Evolutionary conservation across 2,888 invertebrate genomes (phyloP).

Genomic region (Oegoconia quadripuncta): DNA sequence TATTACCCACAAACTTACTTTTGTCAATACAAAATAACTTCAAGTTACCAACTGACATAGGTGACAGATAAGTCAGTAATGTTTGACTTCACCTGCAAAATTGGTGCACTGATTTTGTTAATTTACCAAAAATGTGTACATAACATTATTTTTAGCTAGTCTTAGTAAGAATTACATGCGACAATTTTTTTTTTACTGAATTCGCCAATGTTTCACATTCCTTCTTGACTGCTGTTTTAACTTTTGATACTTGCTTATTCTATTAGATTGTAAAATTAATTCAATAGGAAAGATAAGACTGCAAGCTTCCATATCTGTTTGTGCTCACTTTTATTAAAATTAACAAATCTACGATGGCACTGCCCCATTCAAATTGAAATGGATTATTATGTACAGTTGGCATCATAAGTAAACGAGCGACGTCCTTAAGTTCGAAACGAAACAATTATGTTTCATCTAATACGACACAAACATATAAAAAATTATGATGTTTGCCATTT

Average conservation of each 20-base stretch:
- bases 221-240: constrained; percentile 6
- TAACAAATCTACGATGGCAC: constrained; percentile 2
- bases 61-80: constrained; percentile 3
- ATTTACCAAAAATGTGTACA: constrained; percentile 64
- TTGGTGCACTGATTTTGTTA: constrained; percentile 27
- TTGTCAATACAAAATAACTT: background rate
- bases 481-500: too few species aligned
- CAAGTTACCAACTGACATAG: constrained; percentile 1
- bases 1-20: background rate
- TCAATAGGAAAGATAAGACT: constrained; percentile 14
- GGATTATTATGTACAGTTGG: background rate
- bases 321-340: constrained; percentile 1
- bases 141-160: constrained; percentile 50
- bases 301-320: constrained; percentile 2
- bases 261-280: constrained; percentile 3
- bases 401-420: too few species aligned
- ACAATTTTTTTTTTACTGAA: too few species aligned
- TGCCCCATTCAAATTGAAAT: constrained; percentile 4
- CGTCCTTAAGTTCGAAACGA: too few species aligned
- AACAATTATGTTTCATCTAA: too few species aligned
- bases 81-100: constrained; percentile 6
- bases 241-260: constrained; percentile 5
- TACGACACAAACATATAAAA: too few species aligned
- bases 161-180: constrained; percentile 32
- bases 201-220: constrained; percentile 10